A percentile compares a stretch with the other conserved stretches of the same genome.
Conservation (phyloP, 2,888 invertebrate species). For the Chloromyia formosa region DNA sequence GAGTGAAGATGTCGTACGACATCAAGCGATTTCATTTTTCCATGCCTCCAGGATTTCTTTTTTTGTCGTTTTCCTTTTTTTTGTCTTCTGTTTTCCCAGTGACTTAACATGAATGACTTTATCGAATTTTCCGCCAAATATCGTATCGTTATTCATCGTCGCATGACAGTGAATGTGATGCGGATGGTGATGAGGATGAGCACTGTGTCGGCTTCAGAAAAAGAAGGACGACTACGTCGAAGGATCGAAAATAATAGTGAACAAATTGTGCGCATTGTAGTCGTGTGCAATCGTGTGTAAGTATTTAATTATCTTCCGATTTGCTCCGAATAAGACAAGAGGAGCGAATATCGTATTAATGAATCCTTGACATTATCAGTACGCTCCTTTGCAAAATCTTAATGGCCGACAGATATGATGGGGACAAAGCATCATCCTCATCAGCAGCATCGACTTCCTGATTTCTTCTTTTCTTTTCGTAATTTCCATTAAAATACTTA, state of each 20-base stretch:
- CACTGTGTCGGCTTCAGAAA: not conserved
- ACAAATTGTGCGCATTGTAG: slow-evolving; percentile 22
- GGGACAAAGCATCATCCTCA: too few species aligned
- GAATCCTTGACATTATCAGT: slow-evolving; percentile 20
- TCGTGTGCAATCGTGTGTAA: slow-evolving; percentile 22
- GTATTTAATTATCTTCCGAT: slow-evolving; percentile 42
- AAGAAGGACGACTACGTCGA: not conserved
- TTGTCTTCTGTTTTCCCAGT: not conserved
- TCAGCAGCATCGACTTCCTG: not conserved
- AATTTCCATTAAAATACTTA: not conserved
- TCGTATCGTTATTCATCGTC: not conserved
- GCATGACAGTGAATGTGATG: too few species aligned
- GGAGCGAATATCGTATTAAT: slow-evolving; percentile 14
- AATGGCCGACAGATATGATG: not conserved
- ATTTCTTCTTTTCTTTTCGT: not conserved
- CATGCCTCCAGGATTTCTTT: slow-evolving; percentile 4
- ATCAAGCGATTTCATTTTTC: not conserved
- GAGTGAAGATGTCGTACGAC: too few species aligned
- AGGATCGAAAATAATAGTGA: slow-evolving; percentile 21
- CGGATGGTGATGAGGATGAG: too few species aligned
- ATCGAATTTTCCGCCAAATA: slow-evolving; percentile 21
- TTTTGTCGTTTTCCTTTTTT: not conserved
- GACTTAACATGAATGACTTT: slow-evolving; percentile 30
- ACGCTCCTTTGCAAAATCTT: not conserved
- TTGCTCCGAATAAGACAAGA: slow-evolving; percentile 1